Evolutionary conservation across 2,888 invertebrate species (phyloP).

Genomic region (Athripsodes cinereus): DNA sequence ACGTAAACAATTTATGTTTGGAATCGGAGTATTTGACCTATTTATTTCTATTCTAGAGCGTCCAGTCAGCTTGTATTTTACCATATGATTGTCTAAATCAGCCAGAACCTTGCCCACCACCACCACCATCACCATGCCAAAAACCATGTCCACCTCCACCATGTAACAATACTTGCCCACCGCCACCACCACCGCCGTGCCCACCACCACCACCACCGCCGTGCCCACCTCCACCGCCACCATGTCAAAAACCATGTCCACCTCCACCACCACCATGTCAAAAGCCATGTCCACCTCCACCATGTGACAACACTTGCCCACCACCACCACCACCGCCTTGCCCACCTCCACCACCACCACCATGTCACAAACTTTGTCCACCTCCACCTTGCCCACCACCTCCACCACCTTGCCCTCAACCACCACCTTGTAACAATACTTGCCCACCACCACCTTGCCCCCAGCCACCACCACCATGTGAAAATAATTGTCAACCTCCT

Average conservation of each 20-base stretch:
- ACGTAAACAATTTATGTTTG: no score
- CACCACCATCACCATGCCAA: neutral
- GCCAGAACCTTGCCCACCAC: neutral
- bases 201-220: neutral
- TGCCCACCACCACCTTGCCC: constrained; percentile 2
- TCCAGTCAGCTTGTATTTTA: no score
- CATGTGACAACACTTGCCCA: no score
- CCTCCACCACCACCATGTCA: neutral
- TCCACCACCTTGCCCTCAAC: neutral
- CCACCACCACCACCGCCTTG: neutral
- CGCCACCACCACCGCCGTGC: neutral
- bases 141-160: neutral
- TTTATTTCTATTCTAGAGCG: no score
- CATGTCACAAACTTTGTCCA: neutral
- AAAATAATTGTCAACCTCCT: neutral
- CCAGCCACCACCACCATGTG: constrained; percentile 2
- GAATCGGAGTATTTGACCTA: no score
- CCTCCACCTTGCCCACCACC: neutral
- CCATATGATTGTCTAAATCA: no score
- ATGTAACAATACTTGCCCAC: neutral
- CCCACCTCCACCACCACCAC: neutral
- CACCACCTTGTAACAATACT: neutral
- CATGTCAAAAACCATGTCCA: neutral
- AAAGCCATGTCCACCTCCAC: neutral
- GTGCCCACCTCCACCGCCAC: neutral